These are phyloP conservation scores for Ceratina australensis DNA, from an alignment of 1,140 invertebrate genomes.

Conservation along the genomic window DNA sequence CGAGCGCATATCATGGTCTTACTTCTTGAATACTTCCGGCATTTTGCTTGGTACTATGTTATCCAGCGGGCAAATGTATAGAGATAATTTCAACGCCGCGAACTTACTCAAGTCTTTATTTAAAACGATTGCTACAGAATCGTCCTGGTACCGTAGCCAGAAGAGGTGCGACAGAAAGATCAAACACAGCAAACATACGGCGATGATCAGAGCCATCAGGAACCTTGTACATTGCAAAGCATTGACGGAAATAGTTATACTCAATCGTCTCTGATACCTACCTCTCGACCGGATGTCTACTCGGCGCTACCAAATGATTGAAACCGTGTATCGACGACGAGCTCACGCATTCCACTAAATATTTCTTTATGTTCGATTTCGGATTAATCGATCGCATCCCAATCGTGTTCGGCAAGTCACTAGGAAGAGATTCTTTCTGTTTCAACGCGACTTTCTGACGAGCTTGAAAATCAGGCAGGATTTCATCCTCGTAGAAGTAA, in stretches of 20 bases:
- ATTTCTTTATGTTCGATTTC: conserved; percentile 45
- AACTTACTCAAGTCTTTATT: conserved; percentile 49
- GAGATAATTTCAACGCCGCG: conserved; percentile 31
- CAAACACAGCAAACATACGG: conserved; percentile 38
- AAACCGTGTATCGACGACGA: conserved; percentile 60
- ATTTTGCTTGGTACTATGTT: conserved; percentile 42
- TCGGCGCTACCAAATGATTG: conserved; percentile 61
- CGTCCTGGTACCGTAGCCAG: conserved; percentile 58
- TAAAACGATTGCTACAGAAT: conserved; percentile 37
- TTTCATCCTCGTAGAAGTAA: conserved; percentile 26
- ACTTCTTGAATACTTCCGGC: conserved; percentile 54
- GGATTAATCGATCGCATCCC: conserved; percentile 56
- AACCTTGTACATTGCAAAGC: conserved; percentile 36
- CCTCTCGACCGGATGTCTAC: conserved; percentile 60
- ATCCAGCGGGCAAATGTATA: conserved; percentile 46
- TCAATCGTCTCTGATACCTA: neutral
- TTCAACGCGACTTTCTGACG: neutral
- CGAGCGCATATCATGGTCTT: neutral
- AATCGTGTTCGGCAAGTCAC: neutral
- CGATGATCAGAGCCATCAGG: conserved; percentile 36
- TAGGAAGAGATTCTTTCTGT: conserved; percentile 3
- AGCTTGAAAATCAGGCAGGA: conserved; percentile 25
- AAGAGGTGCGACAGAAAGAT: conserved; percentile 47
- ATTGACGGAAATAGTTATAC: neutral
- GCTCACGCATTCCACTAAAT: conserved; percentile 59